Evolutionary conservation across 2,113 vertebrate species (phyloP).

Genomic region (Sula dactylatra): DNA sequence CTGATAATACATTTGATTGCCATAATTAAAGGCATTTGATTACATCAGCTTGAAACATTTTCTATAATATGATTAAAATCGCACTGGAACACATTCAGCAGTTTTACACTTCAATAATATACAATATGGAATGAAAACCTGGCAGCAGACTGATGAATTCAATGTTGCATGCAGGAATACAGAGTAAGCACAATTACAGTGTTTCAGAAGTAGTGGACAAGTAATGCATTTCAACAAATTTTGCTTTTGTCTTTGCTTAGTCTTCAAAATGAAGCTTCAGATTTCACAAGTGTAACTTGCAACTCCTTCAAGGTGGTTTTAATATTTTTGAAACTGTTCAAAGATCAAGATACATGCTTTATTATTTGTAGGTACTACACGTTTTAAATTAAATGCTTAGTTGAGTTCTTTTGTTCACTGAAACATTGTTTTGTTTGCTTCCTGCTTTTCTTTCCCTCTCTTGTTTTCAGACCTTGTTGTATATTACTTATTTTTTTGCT

Average conservation of each 20-base stretch:
- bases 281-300: not conserved
- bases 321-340: not conserved
- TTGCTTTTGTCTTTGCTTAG: slow-evolving; percentile 23
- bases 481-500: not conserved
- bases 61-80: slow-evolving; percentile 33
- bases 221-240: slow-evolving; percentile 1
- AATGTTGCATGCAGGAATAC: slow-evolving; percentile 22
- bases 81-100: not conserved
- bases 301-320: not conserved
- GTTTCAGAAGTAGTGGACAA: slow-evolving; percentile 14
- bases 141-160: slow-evolving; percentile 9
- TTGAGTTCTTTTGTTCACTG: not conserved
- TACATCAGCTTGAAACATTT: slow-evolving; percentile 26
- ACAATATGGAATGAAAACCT: slow-evolving; percentile 41
- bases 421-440: not conserved
- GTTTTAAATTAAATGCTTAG: not conserved
- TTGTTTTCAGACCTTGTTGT: not conserved
- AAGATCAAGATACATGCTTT: not conserved
- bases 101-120: slow-evolving; percentile 13
- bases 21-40: slow-evolving; percentile 28
- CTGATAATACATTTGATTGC: slow-evolving; percentile 32
- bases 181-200: slow-evolving; percentile 44
- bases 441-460: not conserved
- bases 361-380: not conserved
- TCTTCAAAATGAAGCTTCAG: not conserved